Conservation (phyloP, 1,140 invertebrate genomes). For the Drosophila pandora region DNA sequence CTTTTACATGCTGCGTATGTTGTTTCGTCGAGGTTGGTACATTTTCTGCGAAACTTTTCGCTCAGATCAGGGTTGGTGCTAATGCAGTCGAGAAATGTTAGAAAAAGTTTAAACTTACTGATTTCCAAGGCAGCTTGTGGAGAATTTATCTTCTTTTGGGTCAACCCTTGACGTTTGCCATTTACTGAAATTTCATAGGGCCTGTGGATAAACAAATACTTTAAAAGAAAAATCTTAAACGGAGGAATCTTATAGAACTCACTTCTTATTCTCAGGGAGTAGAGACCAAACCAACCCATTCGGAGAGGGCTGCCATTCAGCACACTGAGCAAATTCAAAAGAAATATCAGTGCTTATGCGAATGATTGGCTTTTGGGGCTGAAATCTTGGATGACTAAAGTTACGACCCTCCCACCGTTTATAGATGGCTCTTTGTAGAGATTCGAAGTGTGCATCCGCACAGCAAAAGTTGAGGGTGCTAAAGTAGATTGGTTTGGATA, state of each 20-base stretch:
- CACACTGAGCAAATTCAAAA: constrained; percentile 84
- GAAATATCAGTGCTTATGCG: constrained; percentile 76
- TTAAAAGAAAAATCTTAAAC: constrained; percentile 41
- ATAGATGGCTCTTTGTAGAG: constrained; percentile 88
- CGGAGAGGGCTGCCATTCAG: constrained; percentile 85
- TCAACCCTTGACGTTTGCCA: constrained; percentile 92
- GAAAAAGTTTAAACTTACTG: constrained; percentile 87
- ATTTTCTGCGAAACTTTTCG: constrained; percentile 54
- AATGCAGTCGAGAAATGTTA: constrained; percentile 85
- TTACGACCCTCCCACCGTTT: constrained; percentile 83
- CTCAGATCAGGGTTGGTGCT: constrained; percentile 65
- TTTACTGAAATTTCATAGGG: constrained; percentile 90
- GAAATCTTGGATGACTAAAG: constrained; percentile 71
- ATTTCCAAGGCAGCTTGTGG: constrained; percentile 85
- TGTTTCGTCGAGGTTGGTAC: constrained; percentile 58
- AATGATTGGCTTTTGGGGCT: constrained; percentile 68
- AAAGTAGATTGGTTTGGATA: constrained; percentile 89
- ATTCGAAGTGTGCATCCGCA: constrained; percentile 86
- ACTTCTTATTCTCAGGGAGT: constrained; percentile 83
- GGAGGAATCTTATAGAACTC: constrained; percentile 41
- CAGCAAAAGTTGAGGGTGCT: constrained; percentile 89
- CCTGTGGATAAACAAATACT: constrained; percentile 86
- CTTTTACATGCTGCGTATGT: constrained; percentile 85
- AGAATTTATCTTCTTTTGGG: constrained; percentile 88
- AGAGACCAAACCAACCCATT: constrained; percentile 87